A percentile compares a stretch with the other conserved stretches of the same genome.
Conservation (phyloP, 2,797 vertebrate species). For the Crocidura indochinensis region DNA sequence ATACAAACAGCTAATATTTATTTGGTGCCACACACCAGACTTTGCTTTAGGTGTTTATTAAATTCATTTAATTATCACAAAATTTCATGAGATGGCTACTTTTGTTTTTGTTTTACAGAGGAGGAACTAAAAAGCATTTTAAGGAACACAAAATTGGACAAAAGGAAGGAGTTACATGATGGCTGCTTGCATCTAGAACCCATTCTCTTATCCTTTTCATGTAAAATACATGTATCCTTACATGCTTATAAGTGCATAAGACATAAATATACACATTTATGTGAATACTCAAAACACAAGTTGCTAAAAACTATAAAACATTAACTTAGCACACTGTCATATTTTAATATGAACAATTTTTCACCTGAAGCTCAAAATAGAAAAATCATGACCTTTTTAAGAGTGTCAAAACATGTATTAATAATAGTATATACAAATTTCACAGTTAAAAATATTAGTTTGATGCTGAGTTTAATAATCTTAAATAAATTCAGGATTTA, state of each 20-base stretch:
- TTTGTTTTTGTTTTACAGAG: not conserved
- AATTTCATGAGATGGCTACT: not conserved
- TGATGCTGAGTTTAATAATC: conserved; percentile 13
- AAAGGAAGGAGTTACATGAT: conserved; percentile 81
- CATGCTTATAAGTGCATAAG: not conserved
- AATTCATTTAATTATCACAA: not conserved
- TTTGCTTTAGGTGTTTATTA: not conserved
- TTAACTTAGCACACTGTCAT: not conserved
- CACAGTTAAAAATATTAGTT: not conserved
- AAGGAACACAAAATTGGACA: not conserved
- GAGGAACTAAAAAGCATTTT: not conserved
- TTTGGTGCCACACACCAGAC: not conserved
- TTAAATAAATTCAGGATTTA: not conserved
- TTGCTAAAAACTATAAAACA: not conserved
- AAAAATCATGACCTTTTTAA: conserved; percentile 15
- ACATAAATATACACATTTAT: not conserved
- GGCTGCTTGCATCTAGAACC: conserved; percentile 67
- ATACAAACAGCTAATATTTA: not conserved
- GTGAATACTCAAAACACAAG: not conserved
- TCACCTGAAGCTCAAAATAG: conserved; percentile 3
- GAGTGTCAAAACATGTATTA: not conserved
- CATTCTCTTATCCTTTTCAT: not conserved
- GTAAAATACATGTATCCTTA: not conserved
- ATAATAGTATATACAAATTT: not conserved
- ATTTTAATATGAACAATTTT: conserved; percentile 26